A percentile compares a stretch with the other conserved stretches of the same genome.
These are phyloP conservation scores for Drosophila mulleri DNA, from an alignment of 2,888 invertebrate species.

Conservation along the genomic window DNA sequence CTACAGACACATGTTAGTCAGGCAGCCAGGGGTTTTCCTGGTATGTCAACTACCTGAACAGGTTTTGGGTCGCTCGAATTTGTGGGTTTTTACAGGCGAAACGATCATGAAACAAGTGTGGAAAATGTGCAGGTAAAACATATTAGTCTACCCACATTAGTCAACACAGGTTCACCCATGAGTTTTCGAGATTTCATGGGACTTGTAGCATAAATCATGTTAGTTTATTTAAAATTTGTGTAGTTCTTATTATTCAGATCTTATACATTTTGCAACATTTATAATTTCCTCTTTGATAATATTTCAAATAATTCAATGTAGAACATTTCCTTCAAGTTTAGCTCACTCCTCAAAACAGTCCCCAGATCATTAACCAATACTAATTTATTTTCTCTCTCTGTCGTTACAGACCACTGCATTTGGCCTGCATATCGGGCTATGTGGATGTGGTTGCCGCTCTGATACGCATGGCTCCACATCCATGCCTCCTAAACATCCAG, in stretches of 20 bases:
- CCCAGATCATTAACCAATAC: neutral
- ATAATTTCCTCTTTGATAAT: neutral
- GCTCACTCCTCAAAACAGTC: neutral
- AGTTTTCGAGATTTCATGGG: no score
- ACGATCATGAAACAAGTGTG: slow-evolving; percentile 28
- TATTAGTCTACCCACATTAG: slow-evolving; percentile 11
- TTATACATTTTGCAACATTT: neutral
- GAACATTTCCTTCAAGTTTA: neutral
- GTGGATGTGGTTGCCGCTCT: slow-evolving; percentile 90
- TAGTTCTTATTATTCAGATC: no score
- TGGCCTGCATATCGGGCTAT: slow-evolving; percentile 92
- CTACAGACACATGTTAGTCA: slow-evolving; percentile 70
- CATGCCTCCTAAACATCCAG: slow-evolving; percentile 90
- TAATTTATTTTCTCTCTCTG: slow-evolving; percentile 7
- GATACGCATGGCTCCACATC: slow-evolving; percentile 91
- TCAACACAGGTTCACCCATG: slow-evolving; percentile 19
- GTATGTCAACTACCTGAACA: slow-evolving; percentile 64
- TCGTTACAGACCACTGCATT: slow-evolving; percentile 91
- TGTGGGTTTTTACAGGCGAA: slow-evolving; percentile 15
- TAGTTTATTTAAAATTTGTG: no score
- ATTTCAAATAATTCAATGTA: neutral
- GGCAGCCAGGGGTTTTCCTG: slow-evolving; percentile 74
- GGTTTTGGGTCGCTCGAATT: slow-evolving; percentile 70
- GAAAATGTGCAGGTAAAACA: slow-evolving; percentile 62
- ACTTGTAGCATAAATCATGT: no score